phyloP scores from a whole-genome alignment of 2,888 invertebrate species.

The Phytoseiulus persimilis region DNA sequence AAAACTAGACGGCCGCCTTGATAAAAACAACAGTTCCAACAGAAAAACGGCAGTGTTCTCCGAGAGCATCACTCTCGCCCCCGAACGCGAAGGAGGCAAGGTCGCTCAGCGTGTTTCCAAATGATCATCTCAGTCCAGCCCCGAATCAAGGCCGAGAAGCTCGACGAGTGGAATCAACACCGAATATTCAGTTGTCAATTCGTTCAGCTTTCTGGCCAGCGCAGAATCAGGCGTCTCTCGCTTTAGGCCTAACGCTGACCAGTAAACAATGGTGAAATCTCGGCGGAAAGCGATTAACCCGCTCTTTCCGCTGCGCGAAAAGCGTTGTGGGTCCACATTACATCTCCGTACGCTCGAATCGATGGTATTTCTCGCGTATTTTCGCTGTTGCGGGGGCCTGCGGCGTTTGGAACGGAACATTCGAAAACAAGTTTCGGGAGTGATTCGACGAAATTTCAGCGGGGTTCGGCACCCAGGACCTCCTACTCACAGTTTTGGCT shows the following conservation, averaged over 20 bases:
- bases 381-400: constrained; percentile 39
- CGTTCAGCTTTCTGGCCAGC: not conserved
- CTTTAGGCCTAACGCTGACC: constrained; percentile 37
- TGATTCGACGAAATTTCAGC: not conserved
- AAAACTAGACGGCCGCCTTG: not conserved
- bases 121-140: not conserved
- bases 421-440: constrained; percentile 27
- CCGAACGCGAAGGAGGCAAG: not conserved
- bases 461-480: not conserved
- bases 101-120: not conserved
- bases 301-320: not conserved
- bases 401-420: constrained; percentile 38
- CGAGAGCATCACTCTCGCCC: not conserved
- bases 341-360: not conserved
- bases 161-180: not conserved
- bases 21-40: not conserved
- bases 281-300: constrained; percentile 9
- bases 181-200: not conserved
- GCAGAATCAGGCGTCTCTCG: not conserved
- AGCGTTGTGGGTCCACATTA: not conserved
- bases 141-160: not conserved
- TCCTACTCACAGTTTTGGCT: constrained; percentile 9
- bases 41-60: not conserved
- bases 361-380: constrained; percentile 19
- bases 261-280: constrained; percentile 10